Percentiles rank a stretch among this genome's conserved stretches.
Conservation (phyloP, 2,888 invertebrate genomes). For the Sabellastarte sp. region DNA sequence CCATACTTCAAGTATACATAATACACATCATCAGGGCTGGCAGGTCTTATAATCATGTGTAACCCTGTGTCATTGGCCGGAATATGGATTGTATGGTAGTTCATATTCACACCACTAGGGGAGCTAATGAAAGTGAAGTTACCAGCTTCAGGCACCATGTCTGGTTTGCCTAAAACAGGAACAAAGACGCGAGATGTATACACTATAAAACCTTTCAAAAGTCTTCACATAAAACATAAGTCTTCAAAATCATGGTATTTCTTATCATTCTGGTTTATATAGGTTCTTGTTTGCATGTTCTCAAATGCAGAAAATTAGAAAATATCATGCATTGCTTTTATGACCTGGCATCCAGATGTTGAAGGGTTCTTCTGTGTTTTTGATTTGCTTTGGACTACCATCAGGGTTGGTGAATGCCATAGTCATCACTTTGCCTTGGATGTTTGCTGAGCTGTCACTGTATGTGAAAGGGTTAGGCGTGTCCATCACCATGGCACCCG, state of each 20-base stretch:
- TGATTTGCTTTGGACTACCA: constrained; percentile 34
- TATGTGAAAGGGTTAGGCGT: constrained; percentile 29
- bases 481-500: constrained; percentile 11
- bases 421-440: constrained; percentile 27
- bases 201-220: too few relatives aligned
- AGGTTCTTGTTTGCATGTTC: neutral
- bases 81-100: constrained; percentile 34
- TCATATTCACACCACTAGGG: constrained; percentile 10
- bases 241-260: too few relatives aligned
- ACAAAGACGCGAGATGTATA: neutral
- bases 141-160: constrained; percentile 11
- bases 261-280: neutral
- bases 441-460: constrained; percentile 17
- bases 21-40: constrained; percentile 27
- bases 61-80: constrained; percentile 44
- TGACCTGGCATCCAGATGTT: constrained; percentile 35
- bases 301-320: neutral
- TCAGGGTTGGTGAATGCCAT: constrained; percentile 25
- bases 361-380: constrained; percentile 37
- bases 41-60: constrained; percentile 42
- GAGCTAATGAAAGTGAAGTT: constrained; percentile 13
- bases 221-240: too few relatives aligned
- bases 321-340: too few relatives aligned
- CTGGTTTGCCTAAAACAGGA: constrained; percentile 10
- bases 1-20: constrained; percentile 31